phyloP scores from a whole-genome alignment of 2,888 invertebrate genomes.

The Callosobruchus maculatus region DNA sequence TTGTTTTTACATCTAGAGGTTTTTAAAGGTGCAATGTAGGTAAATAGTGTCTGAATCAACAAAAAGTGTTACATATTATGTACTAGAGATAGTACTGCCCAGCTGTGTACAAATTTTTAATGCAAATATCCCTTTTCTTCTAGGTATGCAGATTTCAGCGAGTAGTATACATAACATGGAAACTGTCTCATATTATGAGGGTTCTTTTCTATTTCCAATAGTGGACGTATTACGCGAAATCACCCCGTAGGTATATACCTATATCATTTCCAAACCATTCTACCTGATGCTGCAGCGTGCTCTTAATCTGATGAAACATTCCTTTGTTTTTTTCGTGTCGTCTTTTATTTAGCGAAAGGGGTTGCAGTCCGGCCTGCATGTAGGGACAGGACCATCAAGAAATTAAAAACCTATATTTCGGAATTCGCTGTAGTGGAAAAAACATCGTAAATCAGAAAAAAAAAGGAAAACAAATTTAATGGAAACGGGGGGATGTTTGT shows the following conservation, averaged over 20 bases:
- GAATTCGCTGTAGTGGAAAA: background rate
- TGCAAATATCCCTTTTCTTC: no score
- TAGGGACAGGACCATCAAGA: background rate
- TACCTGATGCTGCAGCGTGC: background rate
- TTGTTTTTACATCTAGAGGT: no score
- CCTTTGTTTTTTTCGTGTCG: background rate
- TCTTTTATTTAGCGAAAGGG: background rate
- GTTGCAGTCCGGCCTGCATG: background rate
- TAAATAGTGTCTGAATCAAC: no score
- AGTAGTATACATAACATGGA: no score
- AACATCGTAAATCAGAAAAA: background rate
- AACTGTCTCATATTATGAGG: no score
- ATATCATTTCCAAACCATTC: background rate
- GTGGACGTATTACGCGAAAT: no score
- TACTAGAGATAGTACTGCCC: no score
- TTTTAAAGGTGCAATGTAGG: no score
- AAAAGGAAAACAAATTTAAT: background rate
- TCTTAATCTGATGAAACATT: background rate
- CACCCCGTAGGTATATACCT: background rate
- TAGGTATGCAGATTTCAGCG: no score
- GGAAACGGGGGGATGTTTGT: background rate
- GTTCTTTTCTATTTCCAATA: no score
- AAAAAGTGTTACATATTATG: no score
- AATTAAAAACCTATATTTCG: background rate
- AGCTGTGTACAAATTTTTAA: no score